Percentiles rank a stretch among this genome's conserved stretches.
phyloP scores from a whole-genome alignment of 2,888 invertebrate species.

The Cosmia trapezina region DNA sequence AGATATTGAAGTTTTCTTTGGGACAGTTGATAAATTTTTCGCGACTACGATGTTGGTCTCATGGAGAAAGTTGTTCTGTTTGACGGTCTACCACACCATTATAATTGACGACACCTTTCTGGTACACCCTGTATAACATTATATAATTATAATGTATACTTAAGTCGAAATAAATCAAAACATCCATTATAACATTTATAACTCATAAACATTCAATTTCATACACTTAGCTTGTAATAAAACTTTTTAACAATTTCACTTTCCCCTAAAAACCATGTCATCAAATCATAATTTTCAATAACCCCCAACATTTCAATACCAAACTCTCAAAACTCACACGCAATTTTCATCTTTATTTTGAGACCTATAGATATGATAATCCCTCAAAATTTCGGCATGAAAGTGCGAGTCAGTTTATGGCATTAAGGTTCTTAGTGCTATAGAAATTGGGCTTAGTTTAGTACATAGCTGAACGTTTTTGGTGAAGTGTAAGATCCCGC shows the following conservation, averaged over 20 bases:
- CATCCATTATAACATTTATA: neutral
- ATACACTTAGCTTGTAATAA: constrained; percentile 4
- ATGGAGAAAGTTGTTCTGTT: too few relatives aligned
- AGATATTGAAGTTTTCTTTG: too few relatives aligned
- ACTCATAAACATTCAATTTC: neutral
- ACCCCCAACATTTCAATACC: constrained; percentile 73
- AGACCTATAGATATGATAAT: constrained; percentile 61
- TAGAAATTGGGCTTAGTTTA: constrained; percentile 54
- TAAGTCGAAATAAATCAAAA: neutral
- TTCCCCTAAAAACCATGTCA: constrained; percentile 46
- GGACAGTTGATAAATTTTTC: too few relatives aligned
- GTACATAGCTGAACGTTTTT: constrained; percentile 76
- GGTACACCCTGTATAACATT: too few relatives aligned
- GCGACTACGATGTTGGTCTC: too few relatives aligned
- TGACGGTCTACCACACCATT: too few relatives aligned
- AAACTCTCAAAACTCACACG: constrained; percentile 47
- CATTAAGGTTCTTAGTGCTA: constrained; percentile 49
- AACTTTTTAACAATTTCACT: constrained; percentile 42
- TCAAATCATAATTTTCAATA: constrained; percentile 78
- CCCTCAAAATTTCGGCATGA: constrained; percentile 42
- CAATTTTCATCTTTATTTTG: constrained; percentile 51
- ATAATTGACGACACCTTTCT: too few relatives aligned
- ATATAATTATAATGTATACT: too few relatives aligned
- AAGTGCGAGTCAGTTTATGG: constrained; percentile 58
- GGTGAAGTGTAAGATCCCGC: constrained; percentile 82